Conservation (phyloP, 2,797 vertebrate species). For the Pantherophis vulpinus region DNA sequence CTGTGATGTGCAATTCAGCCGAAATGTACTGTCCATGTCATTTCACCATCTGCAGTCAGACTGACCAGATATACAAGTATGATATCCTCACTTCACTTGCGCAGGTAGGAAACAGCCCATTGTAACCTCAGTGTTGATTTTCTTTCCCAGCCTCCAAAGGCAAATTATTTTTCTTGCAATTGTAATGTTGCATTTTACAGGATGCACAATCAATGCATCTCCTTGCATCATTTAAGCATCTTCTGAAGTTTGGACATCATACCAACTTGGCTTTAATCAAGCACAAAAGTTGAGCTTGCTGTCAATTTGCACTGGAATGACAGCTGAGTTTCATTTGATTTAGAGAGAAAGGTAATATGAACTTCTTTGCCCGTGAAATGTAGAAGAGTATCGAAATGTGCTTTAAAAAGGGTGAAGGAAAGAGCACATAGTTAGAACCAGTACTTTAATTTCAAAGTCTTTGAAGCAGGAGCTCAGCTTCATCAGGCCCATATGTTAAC, state of each 20-base stretch:
- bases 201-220: background rate
- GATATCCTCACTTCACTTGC: background rate
- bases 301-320: conserved; percentile 7
- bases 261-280: background rate
- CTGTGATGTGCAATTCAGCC: background rate
- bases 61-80: background rate
- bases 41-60: too few species aligned
- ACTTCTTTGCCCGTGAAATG: background rate
- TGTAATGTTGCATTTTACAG: background rate
- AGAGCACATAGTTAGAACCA: background rate
- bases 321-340: conserved; percentile 3
- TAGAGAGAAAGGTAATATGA: background rate
- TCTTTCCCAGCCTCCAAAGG: background rate
- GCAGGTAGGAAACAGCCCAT: background rate
- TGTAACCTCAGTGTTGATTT: background rate
- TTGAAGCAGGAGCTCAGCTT: background rate
- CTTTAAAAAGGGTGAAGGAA: background rate
- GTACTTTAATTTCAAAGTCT: background rate
- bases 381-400: background rate
- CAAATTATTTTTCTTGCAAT: background rate
- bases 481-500: background rate
- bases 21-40: background rate
- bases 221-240: background rate
- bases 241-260: background rate
- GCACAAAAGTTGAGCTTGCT: background rate